A percentile compares a stretch with the other conserved stretches of the same genome.
Conservation (phyloP, 2,888 invertebrate species). For the Nymphalis c-album region DNA sequence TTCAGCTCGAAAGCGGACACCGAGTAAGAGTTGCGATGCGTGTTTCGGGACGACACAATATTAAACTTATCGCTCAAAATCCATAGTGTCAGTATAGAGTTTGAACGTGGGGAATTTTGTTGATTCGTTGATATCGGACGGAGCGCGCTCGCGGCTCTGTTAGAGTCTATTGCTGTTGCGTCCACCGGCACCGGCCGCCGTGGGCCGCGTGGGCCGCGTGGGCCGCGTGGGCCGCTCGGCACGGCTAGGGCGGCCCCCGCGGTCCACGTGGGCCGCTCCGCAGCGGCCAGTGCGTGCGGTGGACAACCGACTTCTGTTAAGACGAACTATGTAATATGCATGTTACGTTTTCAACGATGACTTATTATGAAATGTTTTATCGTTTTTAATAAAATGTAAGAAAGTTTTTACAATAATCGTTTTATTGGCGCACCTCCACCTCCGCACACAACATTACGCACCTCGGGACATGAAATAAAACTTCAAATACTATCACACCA, state of each 20-base stretch:
- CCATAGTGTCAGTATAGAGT: slow-evolving; percentile 12
- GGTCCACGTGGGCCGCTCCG: not conserved
- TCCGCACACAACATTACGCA: not conserved
- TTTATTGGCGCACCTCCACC: slow-evolving; percentile 24
- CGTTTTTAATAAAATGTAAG: slow-evolving; percentile 72
- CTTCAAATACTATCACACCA: slow-evolving; percentile 24
- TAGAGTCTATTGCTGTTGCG: slow-evolving; percentile 31
- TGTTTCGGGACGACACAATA: slow-evolving; percentile 1
- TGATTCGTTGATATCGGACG: not conserved
- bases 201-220: not conserved
- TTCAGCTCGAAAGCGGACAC: no score
- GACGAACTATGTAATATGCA: slow-evolving; percentile 50
- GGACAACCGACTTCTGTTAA: slow-evolving; percentile 48
- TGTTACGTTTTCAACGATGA: slow-evolving; percentile 69
- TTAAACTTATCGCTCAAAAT: slow-evolving; percentile 33
- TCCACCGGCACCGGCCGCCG: slow-evolving; percentile 17
- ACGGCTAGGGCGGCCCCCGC: not conserved
- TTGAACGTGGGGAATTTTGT: slow-evolving; percentile 19
- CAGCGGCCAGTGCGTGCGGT: slow-evolving; percentile 17
- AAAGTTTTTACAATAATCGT: slow-evolving; percentile 45
- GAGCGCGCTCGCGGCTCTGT: slow-evolving; percentile 23
- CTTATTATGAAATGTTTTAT: slow-evolving; percentile 68
- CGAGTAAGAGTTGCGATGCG: not conserved
- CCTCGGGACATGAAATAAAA: slow-evolving; percentile 19
- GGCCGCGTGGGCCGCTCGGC: not conserved